A percentile compares a stretch with the other conserved stretches of the same genome.
These are phyloP conservation scores for Oceanodroma tethys DNA, from an alignment of 2,113 vertebrate species.

Conservation along the genomic window DNA sequence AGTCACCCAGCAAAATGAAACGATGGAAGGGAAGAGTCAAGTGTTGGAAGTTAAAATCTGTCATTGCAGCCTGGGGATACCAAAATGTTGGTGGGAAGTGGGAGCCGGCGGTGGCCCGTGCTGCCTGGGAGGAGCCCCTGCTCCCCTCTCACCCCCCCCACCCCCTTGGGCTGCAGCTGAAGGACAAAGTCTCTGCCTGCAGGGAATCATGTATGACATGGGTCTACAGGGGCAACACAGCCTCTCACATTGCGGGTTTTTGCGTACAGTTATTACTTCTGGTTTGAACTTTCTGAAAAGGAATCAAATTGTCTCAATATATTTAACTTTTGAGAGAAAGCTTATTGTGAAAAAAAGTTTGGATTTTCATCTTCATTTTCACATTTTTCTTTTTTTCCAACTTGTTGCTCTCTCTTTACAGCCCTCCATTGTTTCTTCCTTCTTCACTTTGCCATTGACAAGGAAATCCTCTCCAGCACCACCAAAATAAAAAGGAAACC, in stretches of 20 bases:
- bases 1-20: not conserved
- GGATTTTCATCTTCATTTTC: not conserved
- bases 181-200: not conserved
- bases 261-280: not conserved
- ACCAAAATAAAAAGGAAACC: not conserved
- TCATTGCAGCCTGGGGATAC: not conserved
- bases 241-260: rapidly evolving
- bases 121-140: rapidly evolving
- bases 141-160: rapidly evolving
- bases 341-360: not conserved
- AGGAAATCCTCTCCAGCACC: not conserved
- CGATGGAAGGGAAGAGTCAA: not conserved
- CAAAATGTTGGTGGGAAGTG: not conserved
- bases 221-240: rapidly evolving
- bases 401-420: not conserved
- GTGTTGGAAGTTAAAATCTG: not conserved
- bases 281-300: not conserved
- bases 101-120: not conserved
- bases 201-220: rapidly evolving
- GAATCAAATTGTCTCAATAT: rapidly evolving
- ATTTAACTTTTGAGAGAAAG: not conserved
- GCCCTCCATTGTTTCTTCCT: not conserved
- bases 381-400: not conserved
- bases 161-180: not conserved
- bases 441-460: not conserved